phyloP scores from a whole-genome alignment of 2,797 vertebrate species.

The Pagetopsis macropterus region DNA sequence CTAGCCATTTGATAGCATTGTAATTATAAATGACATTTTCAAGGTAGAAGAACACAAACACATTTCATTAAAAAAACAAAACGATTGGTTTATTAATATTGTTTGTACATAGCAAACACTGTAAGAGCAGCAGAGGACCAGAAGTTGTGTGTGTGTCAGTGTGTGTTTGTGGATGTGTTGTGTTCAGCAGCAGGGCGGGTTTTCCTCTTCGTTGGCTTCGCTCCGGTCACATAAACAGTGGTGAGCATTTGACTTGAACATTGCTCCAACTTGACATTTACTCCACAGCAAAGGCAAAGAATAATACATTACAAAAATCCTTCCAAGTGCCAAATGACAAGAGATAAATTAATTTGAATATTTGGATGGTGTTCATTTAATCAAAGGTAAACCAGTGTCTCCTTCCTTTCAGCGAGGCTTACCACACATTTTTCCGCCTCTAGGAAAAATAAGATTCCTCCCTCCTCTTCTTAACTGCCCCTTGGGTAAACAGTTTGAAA shows the following conservation, averaged over 20 bases:
- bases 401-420: constrained; percentile 52
- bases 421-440: constrained; percentile 38
- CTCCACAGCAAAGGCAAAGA: constrained; percentile 76
- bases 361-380: constrained; percentile 69
- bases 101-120: constrained; percentile 86
- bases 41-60: constrained; percentile 44
- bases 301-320: constrained; percentile 65
- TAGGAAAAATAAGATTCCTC: constrained; percentile 48
- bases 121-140: constrained; percentile 88
- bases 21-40: not conserved
- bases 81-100: constrained; percentile 89
- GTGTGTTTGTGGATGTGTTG: constrained; percentile 52
- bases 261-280: constrained; percentile 71
- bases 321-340: constrained; percentile 65
- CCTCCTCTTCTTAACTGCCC: constrained; percentile 61
- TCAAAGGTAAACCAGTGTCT: constrained; percentile 56
- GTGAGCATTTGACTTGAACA: constrained; percentile 56
- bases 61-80: constrained; percentile 81
- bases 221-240: constrained; percentile 59
- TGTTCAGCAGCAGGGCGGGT: constrained; percentile 88
- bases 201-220: constrained; percentile 68
- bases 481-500: constrained; percentile 77
- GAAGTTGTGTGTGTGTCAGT: constrained; percentile 61
- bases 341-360: constrained; percentile 66
- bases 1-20: not conserved